Percentiles rank a stretch among this genome's conserved stretches.
phyloP scores from a whole-genome alignment of 92 coral and sea anemone species.

The Zoanthus gigantus region DNA sequence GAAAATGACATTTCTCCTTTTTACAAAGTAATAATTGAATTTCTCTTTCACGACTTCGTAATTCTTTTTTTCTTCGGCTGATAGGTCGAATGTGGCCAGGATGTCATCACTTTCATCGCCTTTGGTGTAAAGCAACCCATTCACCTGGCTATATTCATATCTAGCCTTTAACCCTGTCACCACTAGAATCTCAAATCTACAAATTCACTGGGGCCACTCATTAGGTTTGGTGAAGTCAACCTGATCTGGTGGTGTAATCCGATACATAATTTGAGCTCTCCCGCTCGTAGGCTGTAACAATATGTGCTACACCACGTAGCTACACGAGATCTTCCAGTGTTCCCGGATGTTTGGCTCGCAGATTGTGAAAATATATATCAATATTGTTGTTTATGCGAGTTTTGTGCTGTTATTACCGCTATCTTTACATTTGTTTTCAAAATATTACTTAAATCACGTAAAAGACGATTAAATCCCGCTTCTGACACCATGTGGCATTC shows the following conservation, averaged over 20 bases:
- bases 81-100: constrained; percentile 17
- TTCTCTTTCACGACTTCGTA: constrained; percentile 7
- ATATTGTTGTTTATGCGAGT: too few species aligned
- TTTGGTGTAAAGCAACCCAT: constrained; percentile 13
- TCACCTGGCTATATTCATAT: constrained; percentile 15
- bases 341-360: too few species aligned
- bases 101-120: constrained; percentile 16
- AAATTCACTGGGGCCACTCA: constrained; percentile 15
- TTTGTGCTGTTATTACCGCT: background rate
- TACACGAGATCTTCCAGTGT: too few species aligned
- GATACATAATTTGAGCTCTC: constrained; percentile 4
- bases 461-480: constrained; percentile 5
- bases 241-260: constrained; percentile 25
- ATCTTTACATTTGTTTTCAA: background rate
- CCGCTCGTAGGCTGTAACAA: constrained; percentile 6
- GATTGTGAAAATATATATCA: too few species aligned
- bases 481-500: constrained; percentile 10
- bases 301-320: too few species aligned
- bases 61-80: constrained; percentile 12
- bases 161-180: constrained; percentile 1
- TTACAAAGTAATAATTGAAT: constrained; percentile 12
- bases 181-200: constrained; percentile 14
- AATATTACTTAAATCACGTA: constrained; percentile 13
- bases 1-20: constrained; percentile 3
- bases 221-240: constrained; percentile 23